phyloP scores from a whole-genome alignment of 2,113 vertebrate genomes.

The Brachyhypopomus gauderio region DNA sequence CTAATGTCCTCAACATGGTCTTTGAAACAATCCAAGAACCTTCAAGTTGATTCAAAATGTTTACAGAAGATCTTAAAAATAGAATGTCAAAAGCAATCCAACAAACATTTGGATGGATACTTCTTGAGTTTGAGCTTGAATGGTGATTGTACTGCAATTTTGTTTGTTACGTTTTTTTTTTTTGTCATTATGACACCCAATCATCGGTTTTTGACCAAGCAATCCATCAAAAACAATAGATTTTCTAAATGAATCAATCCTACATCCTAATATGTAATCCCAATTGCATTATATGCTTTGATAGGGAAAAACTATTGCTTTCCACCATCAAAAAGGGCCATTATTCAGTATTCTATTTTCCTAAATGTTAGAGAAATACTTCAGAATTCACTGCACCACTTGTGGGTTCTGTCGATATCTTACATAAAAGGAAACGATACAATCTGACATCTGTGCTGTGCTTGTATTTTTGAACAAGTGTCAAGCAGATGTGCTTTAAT shows the following conservation, averaged over 20 bases:
- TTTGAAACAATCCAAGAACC: background rate
- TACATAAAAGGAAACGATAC: conserved; percentile 68
- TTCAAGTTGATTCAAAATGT: background rate
- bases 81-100: background rate
- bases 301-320: too few species aligned
- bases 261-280: too few species aligned
- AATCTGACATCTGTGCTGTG: conserved; percentile 57
- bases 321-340: too few species aligned
- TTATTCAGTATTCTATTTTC: background rate
- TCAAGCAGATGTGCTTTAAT: conserved; percentile 70
- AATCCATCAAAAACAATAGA: too few species aligned
- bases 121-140: background rate
- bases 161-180: too few species aligned
- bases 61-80: conserved; percentile 20
- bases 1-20: conserved; percentile 29
- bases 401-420: conserved; percentile 57
- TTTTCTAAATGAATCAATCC: too few species aligned
- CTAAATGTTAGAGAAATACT: background rate
- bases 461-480: conserved; percentile 58
- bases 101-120: background rate
- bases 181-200: too few species aligned
- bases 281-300: too few species aligned
- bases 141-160: too few species aligned
- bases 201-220: too few species aligned
- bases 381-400: background rate